Base-by-base conservation (phyloP, 2,888 invertebrate genomes). In the Parascotia fuliginaria region DNA sequence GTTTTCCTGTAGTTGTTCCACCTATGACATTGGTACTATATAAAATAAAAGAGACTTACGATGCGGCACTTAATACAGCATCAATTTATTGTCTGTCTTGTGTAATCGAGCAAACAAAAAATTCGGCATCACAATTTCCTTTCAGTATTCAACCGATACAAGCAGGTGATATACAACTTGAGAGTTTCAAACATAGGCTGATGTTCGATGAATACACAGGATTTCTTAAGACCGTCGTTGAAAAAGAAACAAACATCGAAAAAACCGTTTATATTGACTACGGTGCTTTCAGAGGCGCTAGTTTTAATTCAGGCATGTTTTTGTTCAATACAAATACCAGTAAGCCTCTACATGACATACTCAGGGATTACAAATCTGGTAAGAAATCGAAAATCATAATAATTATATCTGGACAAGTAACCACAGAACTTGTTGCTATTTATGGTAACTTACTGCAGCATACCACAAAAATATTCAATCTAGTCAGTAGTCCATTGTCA, bases 291-390 rank as follows among this genome's bases (percentile, higher is more conserved):
- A 94, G 94, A 43, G 97, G 97, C 49, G 96, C 97, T 0, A 95
- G 96, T 79, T 95, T 96, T 72, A 96, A 97, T 81, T 97, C 98
- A 9, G 99, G 99, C 0, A 98, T 99, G 9, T 99, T 99, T 83
- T 93, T 99, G 12, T 99, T 99, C 78, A 97, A 98, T 87, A 97
- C 96, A 0, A 96, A 96, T 71, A 93, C 96, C 11, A 93, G 95
- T 3, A 97, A 97, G 54, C 96, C 95, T 19, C 95, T 98, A 73
- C 93, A 95, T 64, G 96, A 97, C 77, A 94, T 97, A 15, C 85
- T 97, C 33, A 94, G 94, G 52, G 95, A 94, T 32, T 97, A 95
- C 72, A 93, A 93, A 58, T 93, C 94, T 3, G 95, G 95, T 57
- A 90, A 46, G 0, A 78, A 76, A 54, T 47, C 70, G 50, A 94